Conservation (phyloP, 2,888 invertebrate genomes). For the Calameuta pallipes region DNA sequence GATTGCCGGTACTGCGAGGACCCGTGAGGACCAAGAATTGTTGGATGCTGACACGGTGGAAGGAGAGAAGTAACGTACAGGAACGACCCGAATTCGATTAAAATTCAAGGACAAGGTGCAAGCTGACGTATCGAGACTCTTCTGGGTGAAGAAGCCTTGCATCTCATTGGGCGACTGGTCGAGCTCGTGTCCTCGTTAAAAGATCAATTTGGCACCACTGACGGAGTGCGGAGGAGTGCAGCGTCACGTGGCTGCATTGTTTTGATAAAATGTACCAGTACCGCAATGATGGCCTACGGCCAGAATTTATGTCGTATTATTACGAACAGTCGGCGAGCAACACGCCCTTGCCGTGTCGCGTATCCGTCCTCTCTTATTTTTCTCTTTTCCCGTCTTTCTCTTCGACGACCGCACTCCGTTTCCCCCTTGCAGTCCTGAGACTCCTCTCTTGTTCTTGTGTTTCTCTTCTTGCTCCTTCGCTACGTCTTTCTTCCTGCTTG, state of each 20-base stretch:
- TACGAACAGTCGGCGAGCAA: conserved; percentile 1
- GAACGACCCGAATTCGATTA: neutral
- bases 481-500: neutral
- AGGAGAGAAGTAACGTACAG: neutral
- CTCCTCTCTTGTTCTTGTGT: neutral
- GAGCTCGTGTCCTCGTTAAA: conserved; percentile 1
- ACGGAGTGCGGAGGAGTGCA: neutral
- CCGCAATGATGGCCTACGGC: neutral
- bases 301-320: neutral
- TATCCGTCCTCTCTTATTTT: neutral
- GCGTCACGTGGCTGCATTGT: neutral
- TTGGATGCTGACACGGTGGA: neutral
- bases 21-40: neutral
- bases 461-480: neutral
- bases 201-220: neutral
- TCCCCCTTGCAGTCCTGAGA: neutral
- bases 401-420: neutral
- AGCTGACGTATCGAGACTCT: neutral
- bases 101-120: neutral
- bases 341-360: conserved; percentile 2
- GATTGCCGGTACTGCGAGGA: neutral
- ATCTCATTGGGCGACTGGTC: neutral
- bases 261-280: conserved; percentile 4
- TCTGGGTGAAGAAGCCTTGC: neutral
- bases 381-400: neutral